Conservation (phyloP, 2,113 vertebrate genomes). For the Ceyx melanurus region DNA sequence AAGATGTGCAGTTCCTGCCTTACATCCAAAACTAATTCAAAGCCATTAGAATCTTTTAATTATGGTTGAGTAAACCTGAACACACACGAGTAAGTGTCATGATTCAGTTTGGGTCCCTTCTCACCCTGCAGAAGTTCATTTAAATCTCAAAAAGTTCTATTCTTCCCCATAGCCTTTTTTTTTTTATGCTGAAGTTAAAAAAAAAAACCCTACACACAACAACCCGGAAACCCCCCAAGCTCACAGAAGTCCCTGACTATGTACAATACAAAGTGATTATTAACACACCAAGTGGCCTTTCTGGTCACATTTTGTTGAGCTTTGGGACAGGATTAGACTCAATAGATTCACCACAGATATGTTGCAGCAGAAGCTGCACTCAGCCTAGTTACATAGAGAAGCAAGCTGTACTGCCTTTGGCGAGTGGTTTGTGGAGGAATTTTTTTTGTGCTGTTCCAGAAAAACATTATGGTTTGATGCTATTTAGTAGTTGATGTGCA, state of each 20-base stretch:
- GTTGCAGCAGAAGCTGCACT: not conserved
- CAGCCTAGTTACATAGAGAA: not conserved
- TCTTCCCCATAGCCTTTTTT: not conserved
- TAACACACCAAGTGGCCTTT: not conserved
- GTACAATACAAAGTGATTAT: not conserved
- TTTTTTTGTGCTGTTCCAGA: not conserved
- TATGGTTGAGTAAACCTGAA: constrained; percentile 49
- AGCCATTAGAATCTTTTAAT: constrained; percentile 63
- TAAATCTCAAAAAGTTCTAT: constrained; percentile 39
- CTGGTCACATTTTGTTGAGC: not conserved
- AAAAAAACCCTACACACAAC: not conserved
- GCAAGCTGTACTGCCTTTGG: not conserved
- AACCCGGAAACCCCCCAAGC: not conserved
- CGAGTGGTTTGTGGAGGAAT: rapidly evolving
- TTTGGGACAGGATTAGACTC: not conserved
- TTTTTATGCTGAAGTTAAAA: not conserved
- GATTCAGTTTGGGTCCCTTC: constrained; percentile 1
- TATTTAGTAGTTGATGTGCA: not conserved
- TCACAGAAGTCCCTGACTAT: not conserved
- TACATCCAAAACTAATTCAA: constrained; percentile 26
- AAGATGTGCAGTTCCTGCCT: constrained; percentile 48
- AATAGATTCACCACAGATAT: not conserved
- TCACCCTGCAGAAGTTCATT: not conserved
- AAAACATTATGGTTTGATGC: not conserved
- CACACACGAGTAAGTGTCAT: not conserved